Percentiles rank a stretch among this genome's conserved stretches.
Conservation (phyloP, 2,113 vertebrate species). For the Indri indri region DNA sequence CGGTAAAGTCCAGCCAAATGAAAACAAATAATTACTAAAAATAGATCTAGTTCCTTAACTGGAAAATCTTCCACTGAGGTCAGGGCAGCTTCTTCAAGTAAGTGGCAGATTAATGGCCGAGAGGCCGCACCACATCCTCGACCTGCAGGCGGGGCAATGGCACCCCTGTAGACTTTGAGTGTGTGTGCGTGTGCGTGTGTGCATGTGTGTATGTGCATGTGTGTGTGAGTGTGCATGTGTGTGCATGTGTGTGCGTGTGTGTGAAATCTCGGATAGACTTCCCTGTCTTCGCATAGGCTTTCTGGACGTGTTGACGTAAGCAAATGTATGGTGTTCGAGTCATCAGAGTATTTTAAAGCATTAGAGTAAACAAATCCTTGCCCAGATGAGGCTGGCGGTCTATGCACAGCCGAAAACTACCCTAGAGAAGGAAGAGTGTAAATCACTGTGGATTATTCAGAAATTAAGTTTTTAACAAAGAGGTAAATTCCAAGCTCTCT, state of each 20-base stretch:
- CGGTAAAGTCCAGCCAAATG: background rate
- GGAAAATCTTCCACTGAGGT: no score
- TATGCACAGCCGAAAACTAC: background rate
- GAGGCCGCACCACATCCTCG: rapidly evolving
- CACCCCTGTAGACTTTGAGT: rapidly evolving
- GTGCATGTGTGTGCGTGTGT: no score
- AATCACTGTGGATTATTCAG: background rate
- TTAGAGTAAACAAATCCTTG: background rate
- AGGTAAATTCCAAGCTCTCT: no score
- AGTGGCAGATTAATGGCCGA: background rate
- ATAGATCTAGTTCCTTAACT: background rate
- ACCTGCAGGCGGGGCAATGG: rapidly evolving
- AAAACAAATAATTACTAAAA: background rate
- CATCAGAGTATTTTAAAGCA: background rate
- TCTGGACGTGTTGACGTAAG: background rate
- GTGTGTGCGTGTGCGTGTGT: no score
- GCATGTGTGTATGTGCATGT: no score
- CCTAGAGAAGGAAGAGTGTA: background rate
- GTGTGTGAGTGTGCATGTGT: no score
- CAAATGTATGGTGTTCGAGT: background rate
- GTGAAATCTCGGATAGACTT: background rate
- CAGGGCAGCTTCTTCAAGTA: background rate
- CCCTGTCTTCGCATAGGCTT: background rate
- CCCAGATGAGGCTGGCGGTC: background rate
- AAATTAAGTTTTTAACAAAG: background rate